Evolutionary conservation across 2,797 vertebrate genomes (phyloP).

Genomic region (Acanthornis magna): DNA sequence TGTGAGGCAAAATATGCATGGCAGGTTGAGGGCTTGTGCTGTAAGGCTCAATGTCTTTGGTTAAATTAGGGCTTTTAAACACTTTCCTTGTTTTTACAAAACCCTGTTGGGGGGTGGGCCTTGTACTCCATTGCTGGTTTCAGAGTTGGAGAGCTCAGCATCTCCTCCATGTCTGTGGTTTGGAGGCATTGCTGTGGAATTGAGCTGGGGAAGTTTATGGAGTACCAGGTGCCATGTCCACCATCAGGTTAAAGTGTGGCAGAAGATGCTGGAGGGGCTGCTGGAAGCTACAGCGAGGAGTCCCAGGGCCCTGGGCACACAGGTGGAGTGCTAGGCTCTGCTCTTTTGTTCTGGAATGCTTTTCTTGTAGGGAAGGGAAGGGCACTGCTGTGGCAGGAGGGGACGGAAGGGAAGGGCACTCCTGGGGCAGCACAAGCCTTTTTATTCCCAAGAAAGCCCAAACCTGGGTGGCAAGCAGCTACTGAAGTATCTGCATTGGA

Average conservation of each 20-base stretch:
- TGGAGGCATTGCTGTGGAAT: too few relatives aligned
- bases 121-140: accelerated
- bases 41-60: neutral
- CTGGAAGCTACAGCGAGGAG: accelerated
- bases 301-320: accelerated
- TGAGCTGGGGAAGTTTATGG: neutral
- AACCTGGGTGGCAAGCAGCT: neutral
- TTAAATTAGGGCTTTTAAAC: neutral
- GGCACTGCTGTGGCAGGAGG: neutral
- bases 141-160: accelerated
- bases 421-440: neutral
- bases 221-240: accelerated
- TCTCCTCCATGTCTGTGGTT: accelerated
- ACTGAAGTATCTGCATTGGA: accelerated
- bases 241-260: accelerated
- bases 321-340: neutral
- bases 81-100: neutral
- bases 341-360: neutral
- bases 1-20: accelerated
- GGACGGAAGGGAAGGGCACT: neutral
- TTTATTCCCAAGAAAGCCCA: neutral
- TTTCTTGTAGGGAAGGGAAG: neutral
- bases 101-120: neutral
- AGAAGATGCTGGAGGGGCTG: neutral
- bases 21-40: neutral